Evolutionary conservation across 2,113 vertebrate genomes (phyloP), one percentile per base, ranked within the genome.

Genomic region (Pachypanchax playfairii): DNA sequence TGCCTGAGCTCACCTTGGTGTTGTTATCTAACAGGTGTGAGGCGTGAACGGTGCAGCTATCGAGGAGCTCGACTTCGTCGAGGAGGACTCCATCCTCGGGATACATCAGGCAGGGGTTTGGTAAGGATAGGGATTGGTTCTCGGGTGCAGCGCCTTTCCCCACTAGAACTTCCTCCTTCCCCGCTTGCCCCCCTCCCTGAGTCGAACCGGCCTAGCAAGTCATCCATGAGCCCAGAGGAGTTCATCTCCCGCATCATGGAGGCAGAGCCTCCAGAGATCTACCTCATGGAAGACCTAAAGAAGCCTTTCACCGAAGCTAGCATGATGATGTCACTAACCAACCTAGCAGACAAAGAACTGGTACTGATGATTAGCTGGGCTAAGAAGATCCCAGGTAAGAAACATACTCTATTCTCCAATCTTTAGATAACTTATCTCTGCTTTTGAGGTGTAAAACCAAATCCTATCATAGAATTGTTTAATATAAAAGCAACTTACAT

Each of bases 351-450:
- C 90, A 96, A 96, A 64, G 96, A 99, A 20, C 80, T 99, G 64
- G 96, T 99, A 36, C 93, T 98, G 52, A 98, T 99, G 97, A 98
- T 98, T 52, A 94, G 92, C 54, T 99, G 97, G 97, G 97, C 97
- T 42, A 99, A 99, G 82, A 99, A 98, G 82, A 97, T 99, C 42
- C 97, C 97, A 0, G 97, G 97, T 92, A 31, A 79, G 70, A 47
- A 4, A 29, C 3, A 26, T 52, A 47, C 20, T n/a, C 1, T 21
- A 14, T 20, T 1, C 1, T 53, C 18, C 10, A 21, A 2, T 35
- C 24, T 38, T 39, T 3, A 28, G 12, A 29, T 29, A 1, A 13
- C 12, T 29, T 3, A 7, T 35, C 21, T 0, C 13, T 48, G 24
- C 46, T 48, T 35, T 12, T 35, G 10, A 29, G 4, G 7, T 29